Evolutionary conservation across 2,888 invertebrate genomes (phyloP), one percentile per base, ranked within the genome.

Genomic region (Argyresthia albistria): DNA sequence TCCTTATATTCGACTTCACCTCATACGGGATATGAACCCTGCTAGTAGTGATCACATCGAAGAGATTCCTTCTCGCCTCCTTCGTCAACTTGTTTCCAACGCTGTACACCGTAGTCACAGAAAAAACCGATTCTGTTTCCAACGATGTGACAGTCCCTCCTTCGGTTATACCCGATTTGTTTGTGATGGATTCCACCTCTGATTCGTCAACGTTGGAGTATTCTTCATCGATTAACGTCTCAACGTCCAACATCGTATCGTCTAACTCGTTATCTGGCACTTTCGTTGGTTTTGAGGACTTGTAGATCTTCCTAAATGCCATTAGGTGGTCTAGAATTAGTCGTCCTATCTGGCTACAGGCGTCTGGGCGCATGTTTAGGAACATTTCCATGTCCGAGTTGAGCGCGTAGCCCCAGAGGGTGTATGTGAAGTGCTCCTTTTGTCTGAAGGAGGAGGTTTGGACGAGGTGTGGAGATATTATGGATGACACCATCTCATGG

Each of bases 401-500:
- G 10, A 90, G 70, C 0, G 88, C 77, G 65, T 89, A 90, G 1
- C 90, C 90, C 90, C 90, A 90, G 0, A 88, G 63, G 0, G 89
- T 81, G 66, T 89, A 90, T 57, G 84, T 84, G 55, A 88, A 88
- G 57, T 88, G 88, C 55, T 88, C 88, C 42, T 87, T 88, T 55
- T 88, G 88, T 51, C 83, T 67, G 65, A 88, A 88, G 4, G 84
- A 79, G 0, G 88, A 84, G 1, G 83, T 84, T 59, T 86, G 81
- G 1, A 84, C 70, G 6, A 88, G 64, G 54, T 88, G 88, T 0
- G 88, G 87, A 0, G 88, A 88, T 62, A 86, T 84, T 35, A 89
- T 84, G 0, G 90, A 84, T 39, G 80, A 81, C 35, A 91, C 88
- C 65, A 93, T 88, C 76, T 92, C 91, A 55, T 89, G 87, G 60